Evolutionary conservation across 2,797 vertebrate genomes (phyloP).

Genomic region (Lycodopsis pacificus): DNA sequence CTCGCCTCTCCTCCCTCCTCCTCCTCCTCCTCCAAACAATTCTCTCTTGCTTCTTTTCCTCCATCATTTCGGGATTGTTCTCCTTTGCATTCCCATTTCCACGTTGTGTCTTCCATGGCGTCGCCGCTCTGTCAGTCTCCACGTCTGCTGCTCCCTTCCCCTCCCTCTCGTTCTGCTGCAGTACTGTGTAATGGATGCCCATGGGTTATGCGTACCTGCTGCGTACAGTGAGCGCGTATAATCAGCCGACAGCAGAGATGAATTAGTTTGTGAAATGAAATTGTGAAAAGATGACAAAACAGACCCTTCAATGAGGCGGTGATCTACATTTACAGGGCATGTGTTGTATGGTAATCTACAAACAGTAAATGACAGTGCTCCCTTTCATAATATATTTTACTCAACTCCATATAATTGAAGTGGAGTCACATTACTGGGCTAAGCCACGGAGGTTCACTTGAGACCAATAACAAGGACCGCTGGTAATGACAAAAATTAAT

Average conservation of each 20-base stretch:
- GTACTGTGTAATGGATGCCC: constrained; percentile 46
- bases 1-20: not conserved
- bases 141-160: constrained; percentile 13
- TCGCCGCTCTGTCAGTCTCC: constrained; percentile 16
- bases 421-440: constrained; percentile 40
- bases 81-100: constrained; percentile 22
- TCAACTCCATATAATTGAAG: constrained; percentile 36
- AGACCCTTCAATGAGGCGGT: not conserved
- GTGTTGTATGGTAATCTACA: not conserved
- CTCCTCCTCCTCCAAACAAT: not conserved
- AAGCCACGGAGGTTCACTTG: constrained; percentile 48
- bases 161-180: constrained; percentile 51
- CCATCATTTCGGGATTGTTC: constrained; percentile 20
- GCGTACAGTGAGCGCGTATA: constrained; percentile 32
- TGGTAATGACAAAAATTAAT: constrained; percentile 67
- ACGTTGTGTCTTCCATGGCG: constrained; percentile 25
- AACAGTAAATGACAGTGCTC: constrained; percentile 22
- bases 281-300: not conserved
- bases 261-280: constrained; percentile 8
- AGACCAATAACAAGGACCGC: constrained; percentile 58
- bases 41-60: constrained; percentile 3
- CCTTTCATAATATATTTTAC: constrained; percentile 11
- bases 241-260: constrained; percentile 18
- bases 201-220: constrained; percentile 44
- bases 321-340: not conserved